These are phyloP conservation scores for Leptinotarsa defecta DNA, from an alignment of 1,140 invertebrate genomes.

Conservation along the genomic window DNA sequence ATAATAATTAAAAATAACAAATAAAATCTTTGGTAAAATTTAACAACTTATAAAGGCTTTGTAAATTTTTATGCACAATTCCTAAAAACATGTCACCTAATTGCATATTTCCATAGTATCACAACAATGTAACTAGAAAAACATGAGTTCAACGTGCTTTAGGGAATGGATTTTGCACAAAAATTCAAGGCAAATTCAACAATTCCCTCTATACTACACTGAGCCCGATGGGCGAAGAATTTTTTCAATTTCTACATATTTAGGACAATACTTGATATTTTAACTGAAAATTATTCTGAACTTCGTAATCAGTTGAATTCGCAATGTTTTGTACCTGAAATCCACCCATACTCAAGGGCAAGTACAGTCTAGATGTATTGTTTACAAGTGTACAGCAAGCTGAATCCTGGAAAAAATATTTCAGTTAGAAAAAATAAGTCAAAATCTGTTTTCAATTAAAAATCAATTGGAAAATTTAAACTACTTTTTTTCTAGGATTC, in stretches of 20 bases:
- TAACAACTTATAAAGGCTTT: constrained; percentile 40
- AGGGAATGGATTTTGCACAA: constrained; percentile 8
- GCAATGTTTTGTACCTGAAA: neutral
- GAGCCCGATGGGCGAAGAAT: no score
- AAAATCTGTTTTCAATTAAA: neutral
- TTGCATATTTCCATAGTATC: constrained; percentile 36
- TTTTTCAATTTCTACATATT: no score
- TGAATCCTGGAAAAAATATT: neutral
- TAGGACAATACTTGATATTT: no score
- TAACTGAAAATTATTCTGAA: no score
- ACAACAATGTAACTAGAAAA: constrained; percentile 34
- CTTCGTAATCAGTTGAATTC: neutral
- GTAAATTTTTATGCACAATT: constrained; percentile 33
- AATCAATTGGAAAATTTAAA: neutral
- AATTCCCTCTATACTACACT: constrained; percentile 1
- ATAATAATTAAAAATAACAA: constrained; percentile 38
- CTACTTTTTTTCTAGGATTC: neutral
- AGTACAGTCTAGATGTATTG: neutral
- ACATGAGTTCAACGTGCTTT: constrained; percentile 4
- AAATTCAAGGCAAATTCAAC: neutral
- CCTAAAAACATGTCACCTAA: constrained; percentile 18
- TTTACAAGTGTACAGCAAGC: neutral
- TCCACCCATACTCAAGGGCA: constrained; percentile 1
- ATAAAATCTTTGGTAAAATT: constrained; percentile 48
- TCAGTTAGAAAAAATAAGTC: no score